phyloP scores from a whole-genome alignment of 2,113 vertebrate genomes.

The Meriones unguiculatus region DNA sequence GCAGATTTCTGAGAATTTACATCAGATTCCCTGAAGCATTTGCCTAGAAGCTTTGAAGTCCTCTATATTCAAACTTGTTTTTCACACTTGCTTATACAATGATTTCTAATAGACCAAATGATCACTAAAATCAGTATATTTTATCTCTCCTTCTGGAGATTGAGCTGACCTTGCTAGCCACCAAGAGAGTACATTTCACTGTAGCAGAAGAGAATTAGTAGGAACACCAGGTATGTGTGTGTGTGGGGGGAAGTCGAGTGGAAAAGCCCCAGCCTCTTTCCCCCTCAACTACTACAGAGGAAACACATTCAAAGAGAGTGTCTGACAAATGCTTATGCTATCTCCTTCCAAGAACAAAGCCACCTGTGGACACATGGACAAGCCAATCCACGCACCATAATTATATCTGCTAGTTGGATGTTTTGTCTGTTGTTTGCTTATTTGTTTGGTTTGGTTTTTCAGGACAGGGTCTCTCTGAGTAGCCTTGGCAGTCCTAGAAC shows the following conservation, averaged over 20 bases:
- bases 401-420: neutral
- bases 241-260: too few relatives aligned
- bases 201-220: neutral
- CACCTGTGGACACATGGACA: neutral
- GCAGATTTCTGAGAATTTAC: constrained; percentile 1
- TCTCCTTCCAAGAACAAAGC: constrained; percentile 37
- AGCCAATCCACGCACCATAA: neutral
- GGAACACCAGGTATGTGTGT: neutral
- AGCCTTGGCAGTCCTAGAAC: neutral
- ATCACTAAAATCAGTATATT: neutral
- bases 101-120: neutral
- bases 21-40: neutral
- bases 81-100: constrained; percentile 49
- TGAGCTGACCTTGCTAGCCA: neutral
- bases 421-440: neutral
- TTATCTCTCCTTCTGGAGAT: neutral
- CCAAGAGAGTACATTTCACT: neutral
- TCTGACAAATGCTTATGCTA: neutral
- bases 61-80: constrained; percentile 17
- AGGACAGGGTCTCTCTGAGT: neutral
- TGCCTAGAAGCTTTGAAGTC: constrained; percentile 9
- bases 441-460: neutral
- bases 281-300: neutral
- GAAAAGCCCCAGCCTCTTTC: neutral
- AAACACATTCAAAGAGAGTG: neutral